Base-by-base conservation (phyloP, 2,888 invertebrate species). In the Tachina lurida region DNA sequence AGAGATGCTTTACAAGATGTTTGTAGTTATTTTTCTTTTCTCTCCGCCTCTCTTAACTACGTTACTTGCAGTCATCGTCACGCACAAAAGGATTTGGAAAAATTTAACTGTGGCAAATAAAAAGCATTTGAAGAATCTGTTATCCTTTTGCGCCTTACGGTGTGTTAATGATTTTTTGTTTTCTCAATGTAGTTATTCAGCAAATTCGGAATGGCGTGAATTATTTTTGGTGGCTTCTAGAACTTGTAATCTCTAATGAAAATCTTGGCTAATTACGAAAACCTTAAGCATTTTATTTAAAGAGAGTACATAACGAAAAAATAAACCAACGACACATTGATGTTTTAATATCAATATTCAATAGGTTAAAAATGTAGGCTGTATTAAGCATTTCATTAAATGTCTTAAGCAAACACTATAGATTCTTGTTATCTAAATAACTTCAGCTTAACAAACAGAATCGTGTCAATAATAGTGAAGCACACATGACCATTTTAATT, bases 81-180 rank as follows among this genome's bases (percentile, higher is more conserved):
- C 90, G 91, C 91, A 91, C 90, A 91, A 91, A 91, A 89, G 90
- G 89, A 85, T 88, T 86, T 83, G 43, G 74, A 81, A 74, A 83
- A 91, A 91, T 90, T 90, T 90, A 45, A 54, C 63, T 63, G 52
- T 62, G 41, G 62, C 47, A 56, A 49, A 78, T 41, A 8, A 43
- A 39, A 58, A 73, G 31, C 71, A 74, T 52, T 74, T 74, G 77
- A 68, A 41, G 70, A 63, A 78, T 78, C 78, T 87, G 82, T 91
- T 91, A 91, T 91, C 91, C 91, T 91, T 91, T 89, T 91, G 89
- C 90, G 89, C 89, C 91, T 91, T 91, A 91, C 90, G 90, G 91
- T 90, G 91, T 91, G 91, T 90, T 91, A 91, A 91, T 91, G 91
- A 91, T 91, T 91, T 91, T 56, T 67, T n/a, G n/a, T 65, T 63